Evolutionary conservation across 2,113 vertebrate species (phyloP).

Genomic region (Aphelocoma coerulescens): DNA sequence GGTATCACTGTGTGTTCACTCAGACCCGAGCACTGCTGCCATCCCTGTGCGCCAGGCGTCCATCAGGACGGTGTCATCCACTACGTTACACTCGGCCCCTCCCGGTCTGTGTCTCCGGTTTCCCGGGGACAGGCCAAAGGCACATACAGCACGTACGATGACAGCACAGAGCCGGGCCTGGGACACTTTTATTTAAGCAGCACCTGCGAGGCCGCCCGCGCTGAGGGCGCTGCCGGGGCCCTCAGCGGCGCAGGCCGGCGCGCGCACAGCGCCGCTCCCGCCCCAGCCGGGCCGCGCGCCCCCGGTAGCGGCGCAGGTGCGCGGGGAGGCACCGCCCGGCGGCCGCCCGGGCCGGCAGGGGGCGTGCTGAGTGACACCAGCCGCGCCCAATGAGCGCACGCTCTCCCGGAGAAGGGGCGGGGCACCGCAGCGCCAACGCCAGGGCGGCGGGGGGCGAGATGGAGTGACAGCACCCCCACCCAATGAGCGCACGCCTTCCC

Average conservation of each 20-base stretch:
- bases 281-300: too few species aligned
- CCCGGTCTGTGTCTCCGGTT: background rate
- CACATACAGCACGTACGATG: accelerated
- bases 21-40: background rate
- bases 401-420: background rate
- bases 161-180: accelerated
- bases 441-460: too few species aligned
- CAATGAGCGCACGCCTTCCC: background rate
- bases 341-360: too few species aligned
- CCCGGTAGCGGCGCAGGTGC: background rate
- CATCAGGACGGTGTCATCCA: accelerated
- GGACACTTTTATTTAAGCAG: accelerated
- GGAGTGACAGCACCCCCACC: background rate
- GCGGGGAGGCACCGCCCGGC: too few species aligned
- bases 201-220: accelerated
- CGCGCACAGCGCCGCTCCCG: accelerated
- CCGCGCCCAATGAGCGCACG: accelerated
- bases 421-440: background rate
- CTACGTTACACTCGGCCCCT: background rate
- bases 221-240: accelerated
- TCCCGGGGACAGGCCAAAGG: accelerated
- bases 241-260: accelerated
- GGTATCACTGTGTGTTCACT: accelerated
- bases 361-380: background rate
- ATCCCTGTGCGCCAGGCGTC: accelerated